These are phyloP conservation scores for Anguilla marmorata DNA, from an alignment of 2,797 vertebrate genomes.

Conservation along the genomic window DNA sequence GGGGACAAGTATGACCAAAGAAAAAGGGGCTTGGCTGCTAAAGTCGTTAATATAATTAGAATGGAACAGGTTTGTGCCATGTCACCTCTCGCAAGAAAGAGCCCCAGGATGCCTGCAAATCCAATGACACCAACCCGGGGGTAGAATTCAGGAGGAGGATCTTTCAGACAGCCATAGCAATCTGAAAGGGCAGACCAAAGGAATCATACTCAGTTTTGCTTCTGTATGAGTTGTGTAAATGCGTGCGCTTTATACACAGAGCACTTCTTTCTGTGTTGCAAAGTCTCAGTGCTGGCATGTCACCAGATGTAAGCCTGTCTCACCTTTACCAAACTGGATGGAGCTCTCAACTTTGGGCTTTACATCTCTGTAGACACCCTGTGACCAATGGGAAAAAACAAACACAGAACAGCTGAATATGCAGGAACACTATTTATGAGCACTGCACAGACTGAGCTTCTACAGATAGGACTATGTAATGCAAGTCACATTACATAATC, in stretches of 20 bases:
- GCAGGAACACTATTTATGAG: not conserved
- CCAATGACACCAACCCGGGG: conserved; percentile 88
- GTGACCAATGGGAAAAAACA: conserved; percentile 23
- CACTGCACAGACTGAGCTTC: not conserved
- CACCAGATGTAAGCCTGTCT: conserved; percentile 37
- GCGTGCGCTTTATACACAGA: not conserved
- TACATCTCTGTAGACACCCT: conserved; percentile 69
- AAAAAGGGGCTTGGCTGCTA: not conserved
- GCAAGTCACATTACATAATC: not conserved
- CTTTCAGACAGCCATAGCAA: conserved; percentile 75
- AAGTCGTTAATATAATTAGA: not conserved
- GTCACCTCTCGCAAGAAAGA: conserved; percentile 83
- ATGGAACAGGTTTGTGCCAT: not conserved
- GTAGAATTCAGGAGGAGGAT: conserved; percentile 88
- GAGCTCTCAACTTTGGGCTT: conserved; percentile 78
- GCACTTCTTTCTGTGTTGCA: not conserved
- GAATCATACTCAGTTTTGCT: not conserved
- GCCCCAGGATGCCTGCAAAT: conserved; percentile 84
- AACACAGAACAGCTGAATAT: conserved; percentile 26
- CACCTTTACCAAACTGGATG: conserved; percentile 75
- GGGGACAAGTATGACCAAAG: not conserved
- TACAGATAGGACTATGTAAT: not conserved
- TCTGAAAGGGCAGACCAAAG: conserved; percentile 59
- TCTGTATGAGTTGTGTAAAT: not conserved
- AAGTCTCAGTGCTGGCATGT: not conserved